Evolutionary conservation across 2,797 vertebrate genomes (phyloP).

Genomic region (Pangasius mekongensis): DNA sequence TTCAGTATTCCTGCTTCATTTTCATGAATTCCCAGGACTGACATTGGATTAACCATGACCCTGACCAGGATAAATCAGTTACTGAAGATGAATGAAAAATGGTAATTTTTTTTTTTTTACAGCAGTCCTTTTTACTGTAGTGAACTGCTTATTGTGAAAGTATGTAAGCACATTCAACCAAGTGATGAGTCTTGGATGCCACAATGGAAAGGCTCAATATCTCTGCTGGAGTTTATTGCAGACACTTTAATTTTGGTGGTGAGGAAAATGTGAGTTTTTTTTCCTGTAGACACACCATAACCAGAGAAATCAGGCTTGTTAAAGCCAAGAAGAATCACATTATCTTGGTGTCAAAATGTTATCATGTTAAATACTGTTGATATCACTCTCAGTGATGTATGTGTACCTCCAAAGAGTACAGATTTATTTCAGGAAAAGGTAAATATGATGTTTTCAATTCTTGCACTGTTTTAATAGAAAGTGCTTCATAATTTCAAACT

Average conservation of each 20-base stretch:
- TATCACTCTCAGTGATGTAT: not conserved
- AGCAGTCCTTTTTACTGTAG: not conserved
- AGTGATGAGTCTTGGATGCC: slow-evolving; percentile 7
- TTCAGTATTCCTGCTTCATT: not conserved
- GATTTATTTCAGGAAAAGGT: not conserved
- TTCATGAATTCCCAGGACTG: not conserved
- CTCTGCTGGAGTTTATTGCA: slow-evolving; percentile 21
- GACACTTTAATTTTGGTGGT: slow-evolving; percentile 8
- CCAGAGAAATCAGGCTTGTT: not conserved
- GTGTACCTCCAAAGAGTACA: not conserved
- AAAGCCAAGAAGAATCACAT: not conserved
- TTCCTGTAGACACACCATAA: not conserved
- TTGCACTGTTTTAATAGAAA: not conserved
- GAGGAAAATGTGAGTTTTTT: not conserved
- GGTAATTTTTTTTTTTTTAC: not conserved
- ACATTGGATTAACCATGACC: not conserved
- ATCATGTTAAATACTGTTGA: slow-evolving; percentile 2
- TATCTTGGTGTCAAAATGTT: not conserved
- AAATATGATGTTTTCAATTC: not conserved
- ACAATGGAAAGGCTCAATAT: not conserved
- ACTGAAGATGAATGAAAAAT: not conserved
- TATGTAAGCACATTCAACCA: not conserved
- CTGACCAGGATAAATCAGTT: not conserved
- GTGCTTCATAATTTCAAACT: not conserved
- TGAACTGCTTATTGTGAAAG: slow-evolving; percentile 17